These are phyloP conservation scores for Drosophila malerkotliana DNA, from an alignment of 1,140 invertebrate species.

Conservation along the genomic window DNA sequence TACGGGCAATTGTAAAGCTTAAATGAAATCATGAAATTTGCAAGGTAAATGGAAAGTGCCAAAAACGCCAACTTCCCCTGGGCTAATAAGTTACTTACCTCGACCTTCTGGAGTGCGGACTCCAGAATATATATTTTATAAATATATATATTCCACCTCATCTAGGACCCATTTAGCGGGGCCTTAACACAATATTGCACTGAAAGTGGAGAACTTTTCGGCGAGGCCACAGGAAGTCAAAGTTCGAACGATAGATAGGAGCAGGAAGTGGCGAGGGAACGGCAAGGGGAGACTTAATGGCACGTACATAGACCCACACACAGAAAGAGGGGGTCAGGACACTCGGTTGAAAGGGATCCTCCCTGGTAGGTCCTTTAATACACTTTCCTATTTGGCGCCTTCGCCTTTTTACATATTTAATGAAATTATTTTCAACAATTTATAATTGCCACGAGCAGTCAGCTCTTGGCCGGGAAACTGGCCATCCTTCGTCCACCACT, in stretches of 20 bases:
- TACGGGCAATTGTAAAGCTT: conserved; percentile 36
- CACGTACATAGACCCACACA: conserved; percentile 48
- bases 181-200: conserved; percentile 14
- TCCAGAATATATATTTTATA: background rate
- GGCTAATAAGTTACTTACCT: conserved; percentile 32
- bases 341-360: conserved; percentile 23
- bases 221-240: conserved; percentile 61
- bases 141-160: background rate
- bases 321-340: background rate
- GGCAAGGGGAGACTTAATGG: conserved; percentile 59
- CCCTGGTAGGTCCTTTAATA: conserved; percentile 43
- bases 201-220: conserved; percentile 31
- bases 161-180: background rate
- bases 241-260: conserved; percentile 55
- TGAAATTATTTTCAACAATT: conserved; percentile 83
- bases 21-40: conserved; percentile 76
- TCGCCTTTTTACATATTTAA: conserved; percentile 80
- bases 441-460: conserved; percentile 78
- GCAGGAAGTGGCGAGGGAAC: conserved; percentile 7
- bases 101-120: background rate
- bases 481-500: conserved; percentile 2
- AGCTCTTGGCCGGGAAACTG: conserved; percentile 7
- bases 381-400: conserved; percentile 57
- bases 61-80: conserved; percentile 19
- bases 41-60: conserved; percentile 73